Evolutionary conservation across 2,113 vertebrate species (phyloP).

Genomic region (Pseudonaja textilis): DNA sequence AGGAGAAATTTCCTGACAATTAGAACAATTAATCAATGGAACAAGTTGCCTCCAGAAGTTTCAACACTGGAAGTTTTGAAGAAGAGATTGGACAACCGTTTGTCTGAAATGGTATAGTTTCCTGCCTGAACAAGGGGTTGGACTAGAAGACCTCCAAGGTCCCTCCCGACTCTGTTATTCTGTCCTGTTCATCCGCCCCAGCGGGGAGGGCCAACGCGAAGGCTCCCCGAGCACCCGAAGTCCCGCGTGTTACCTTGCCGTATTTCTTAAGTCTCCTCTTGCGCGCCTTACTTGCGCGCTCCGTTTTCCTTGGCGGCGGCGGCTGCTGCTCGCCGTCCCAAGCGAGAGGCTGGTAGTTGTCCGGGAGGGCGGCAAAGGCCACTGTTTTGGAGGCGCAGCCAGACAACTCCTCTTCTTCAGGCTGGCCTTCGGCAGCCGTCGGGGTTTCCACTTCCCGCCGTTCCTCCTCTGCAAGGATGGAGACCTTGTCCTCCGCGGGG

Average conservation of each 20-base stretch:
- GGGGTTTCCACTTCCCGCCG: neutral
- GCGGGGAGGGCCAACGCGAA: neutral
- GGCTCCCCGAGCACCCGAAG: neutral
- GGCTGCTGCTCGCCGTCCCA: slow-evolving; percentile 34
- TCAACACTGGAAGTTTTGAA: neutral
- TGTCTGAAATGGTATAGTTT: neutral
- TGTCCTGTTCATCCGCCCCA: neutral
- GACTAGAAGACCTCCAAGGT: neutral
- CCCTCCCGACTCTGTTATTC: neutral
- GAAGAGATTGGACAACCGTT: neutral
- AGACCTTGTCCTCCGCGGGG: slow-evolving; percentile 38
- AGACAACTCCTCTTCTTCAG: neutral
- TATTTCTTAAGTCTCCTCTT: slow-evolving; percentile 70
- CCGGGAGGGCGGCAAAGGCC: slow-evolving; percentile 63
- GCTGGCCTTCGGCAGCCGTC: neutral
- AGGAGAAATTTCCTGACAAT: neutral
- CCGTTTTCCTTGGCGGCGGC: slow-evolving; percentile 29
- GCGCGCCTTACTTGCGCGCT: slow-evolving; percentile 39
- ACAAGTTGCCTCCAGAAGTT: neutral
- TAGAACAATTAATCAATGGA: neutral
- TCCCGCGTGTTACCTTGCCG: slow-evolving; percentile 64
- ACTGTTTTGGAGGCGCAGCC: slow-evolving; percentile 38
- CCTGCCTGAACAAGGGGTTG: neutral
- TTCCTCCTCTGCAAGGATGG: slow-evolving; percentile 40
- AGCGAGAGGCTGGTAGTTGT: slow-evolving; percentile 64